Evolutionary conservation across 1,140 invertebrate species (phyloP).

Genomic region (Lutraria rhynchaena): DNA sequence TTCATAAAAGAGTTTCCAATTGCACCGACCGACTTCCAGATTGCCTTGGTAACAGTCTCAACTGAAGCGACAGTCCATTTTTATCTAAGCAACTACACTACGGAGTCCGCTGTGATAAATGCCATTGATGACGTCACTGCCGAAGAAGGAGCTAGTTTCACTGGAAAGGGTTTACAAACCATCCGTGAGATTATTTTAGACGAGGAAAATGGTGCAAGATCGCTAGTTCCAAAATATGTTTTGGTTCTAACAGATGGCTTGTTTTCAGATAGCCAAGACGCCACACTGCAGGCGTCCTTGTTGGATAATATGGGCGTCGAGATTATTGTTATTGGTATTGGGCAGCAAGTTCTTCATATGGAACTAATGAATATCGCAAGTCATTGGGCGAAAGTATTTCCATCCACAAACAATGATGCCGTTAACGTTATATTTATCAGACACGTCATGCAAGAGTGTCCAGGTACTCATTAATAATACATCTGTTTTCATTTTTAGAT

Average conservation of each 20-base stretch:
- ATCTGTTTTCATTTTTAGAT: not conserved
- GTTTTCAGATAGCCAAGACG: not conserved
- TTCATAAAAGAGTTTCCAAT: slow-evolving; percentile 12
- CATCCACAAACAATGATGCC: not conserved
- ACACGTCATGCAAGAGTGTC: not conserved
- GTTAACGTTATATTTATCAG: slow-evolving; percentile 3
- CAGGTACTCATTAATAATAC: slow-evolving; percentile 3
- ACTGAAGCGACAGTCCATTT: not conserved
- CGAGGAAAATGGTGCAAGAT: not conserved
- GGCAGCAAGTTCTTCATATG: slow-evolving; percentile 1
- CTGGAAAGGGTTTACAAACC: not conserved
- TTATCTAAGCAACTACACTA: not conserved
- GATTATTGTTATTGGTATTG: not conserved
- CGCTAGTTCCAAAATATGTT: not conserved
- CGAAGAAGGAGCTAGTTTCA: slow-evolving; percentile 16
- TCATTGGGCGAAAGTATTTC: slow-evolving; percentile 11
- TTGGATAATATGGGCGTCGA: not conserved
- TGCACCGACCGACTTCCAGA: slow-evolving; percentile 11
- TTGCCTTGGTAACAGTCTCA: not conserved
- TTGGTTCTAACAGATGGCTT: slow-evolving; percentile 1
- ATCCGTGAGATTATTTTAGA: not conserved
- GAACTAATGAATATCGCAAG: slow-evolving; percentile 11
- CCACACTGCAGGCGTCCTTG: not conserved
- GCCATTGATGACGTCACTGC: not conserved
- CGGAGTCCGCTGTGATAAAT: not conserved